Conservation (phyloP, 2,113 vertebrate genomes). For the Xenopus tropicalis region UCB_Xtro_10.0 CM004443.2:196614501-196615000, state of each 20-base stretch:
- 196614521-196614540: no score
- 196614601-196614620: slow-evolving; percentile 76
- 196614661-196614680: slow-evolving; percentile 71
- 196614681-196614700: slow-evolving; percentile 78
- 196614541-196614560: slow-evolving; percentile 1
- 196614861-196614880: no score
- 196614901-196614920: no score
- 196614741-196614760: slow-evolving; percentile 77
- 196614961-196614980: no score
- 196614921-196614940: no score
- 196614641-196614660: slow-evolving; percentile 69
- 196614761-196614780: slow-evolving; percentile 83
- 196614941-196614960: no score
- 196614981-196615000: no score
- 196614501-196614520: no score
- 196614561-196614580: slow-evolving; percentile 53
- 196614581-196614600: slow-evolving; percentile 75
- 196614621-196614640: slow-evolving; percentile 64
- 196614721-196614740: slow-evolving; percentile 86
- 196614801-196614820: slow-evolving; percentile 62
- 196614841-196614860: no score
- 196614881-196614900: no score
- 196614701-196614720: slow-evolving; percentile 87
- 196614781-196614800: slow-evolving; percentile 70
- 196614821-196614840: neutral